Conservation (phyloP, 2,888 invertebrate genomes). For the Scelioninae gen. 1 region DNA sequence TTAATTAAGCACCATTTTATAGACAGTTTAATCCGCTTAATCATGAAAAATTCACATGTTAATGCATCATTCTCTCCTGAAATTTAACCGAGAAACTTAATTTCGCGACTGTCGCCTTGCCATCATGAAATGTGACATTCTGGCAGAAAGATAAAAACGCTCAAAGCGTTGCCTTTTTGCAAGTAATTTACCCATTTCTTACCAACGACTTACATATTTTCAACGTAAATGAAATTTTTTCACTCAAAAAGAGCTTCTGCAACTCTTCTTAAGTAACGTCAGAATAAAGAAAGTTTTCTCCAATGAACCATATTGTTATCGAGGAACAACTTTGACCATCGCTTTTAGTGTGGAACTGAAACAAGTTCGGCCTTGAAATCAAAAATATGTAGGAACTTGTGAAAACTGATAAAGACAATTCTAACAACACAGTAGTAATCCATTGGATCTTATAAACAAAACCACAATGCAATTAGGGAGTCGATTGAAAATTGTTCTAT, state of each 20-base stretch:
- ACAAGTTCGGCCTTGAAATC: slow-evolving; percentile 24
- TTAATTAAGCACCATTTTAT: too few relatives aligned
- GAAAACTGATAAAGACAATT: slow-evolving; percentile 14
- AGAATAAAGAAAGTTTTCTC: slow-evolving; percentile 46
- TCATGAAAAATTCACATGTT: background rate
- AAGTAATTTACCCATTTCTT: slow-evolving; percentile 30
- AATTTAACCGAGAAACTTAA: slow-evolving; percentile 2
- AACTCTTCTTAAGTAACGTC: slow-evolving; percentile 38
- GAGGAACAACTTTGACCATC: slow-evolving; percentile 42
- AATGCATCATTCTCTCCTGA: background rate
- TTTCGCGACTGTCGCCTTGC: slow-evolving; percentile 1
- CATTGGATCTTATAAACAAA: background rate
- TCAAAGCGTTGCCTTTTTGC: background rate
- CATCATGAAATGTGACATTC: slow-evolving; percentile 12
- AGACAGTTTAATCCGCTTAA: background rate
- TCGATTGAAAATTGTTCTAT: slow-evolving; percentile 19
- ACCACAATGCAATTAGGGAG: background rate
- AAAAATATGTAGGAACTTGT: slow-evolving; percentile 17
- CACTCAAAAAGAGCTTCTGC: background rate
- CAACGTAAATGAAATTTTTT: slow-evolving; percentile 1
- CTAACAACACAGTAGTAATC: too few relatives aligned
- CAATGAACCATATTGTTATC: slow-evolving; percentile 50
- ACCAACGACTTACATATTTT: slow-evolving; percentile 26
- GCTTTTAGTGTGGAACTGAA: too few relatives aligned
- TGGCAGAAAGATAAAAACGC: slow-evolving; percentile 20